phyloP scores from a whole-genome alignment of 1,140 invertebrate species.

The Drosophila paulistorum region DNA sequence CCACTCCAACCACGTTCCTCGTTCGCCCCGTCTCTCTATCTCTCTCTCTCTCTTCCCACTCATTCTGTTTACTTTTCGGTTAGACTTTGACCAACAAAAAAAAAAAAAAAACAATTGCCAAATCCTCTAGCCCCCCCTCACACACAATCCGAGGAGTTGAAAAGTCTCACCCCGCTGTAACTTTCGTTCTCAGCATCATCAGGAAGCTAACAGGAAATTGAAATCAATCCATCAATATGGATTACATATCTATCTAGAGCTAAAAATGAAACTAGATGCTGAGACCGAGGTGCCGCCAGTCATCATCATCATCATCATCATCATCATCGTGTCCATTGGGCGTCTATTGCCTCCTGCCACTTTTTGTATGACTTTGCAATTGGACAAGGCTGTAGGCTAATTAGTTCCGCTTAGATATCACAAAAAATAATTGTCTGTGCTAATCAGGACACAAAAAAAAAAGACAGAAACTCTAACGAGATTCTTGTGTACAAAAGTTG shows the following conservation, averaged over 20 bases:
- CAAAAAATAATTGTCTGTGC: conserved; percentile 54
- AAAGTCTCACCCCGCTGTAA: background rate
- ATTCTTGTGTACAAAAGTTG: too few relatives aligned
- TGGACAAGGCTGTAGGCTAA: conserved; percentile 75
- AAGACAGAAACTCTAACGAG: too few relatives aligned
- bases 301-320: conserved; percentile 40
- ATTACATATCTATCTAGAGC: conserved; percentile 59
- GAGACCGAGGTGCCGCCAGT: conserved; percentile 68
- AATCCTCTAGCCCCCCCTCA: background rate
- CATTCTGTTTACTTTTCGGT: conserved; percentile 52
- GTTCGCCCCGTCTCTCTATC: background rate
- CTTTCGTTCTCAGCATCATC: background rate
- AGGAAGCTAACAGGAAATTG: conserved; percentile 74
- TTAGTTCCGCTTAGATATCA: conserved; percentile 78
- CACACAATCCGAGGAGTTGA: background rate
- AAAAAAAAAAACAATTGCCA: conserved; percentile 45
- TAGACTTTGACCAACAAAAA: conserved; percentile 42
- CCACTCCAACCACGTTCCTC: conserved; percentile 51
- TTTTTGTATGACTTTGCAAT: conserved; percentile 73
- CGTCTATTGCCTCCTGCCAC: conserved; percentile 8
- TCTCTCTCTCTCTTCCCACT: too few relatives aligned
- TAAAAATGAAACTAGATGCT: background rate
- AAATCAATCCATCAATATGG: conserved; percentile 83
- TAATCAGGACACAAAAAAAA: conserved; percentile 21
- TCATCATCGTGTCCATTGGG: conserved; percentile 39